Base-by-base conservation (phyloP, 2,888 invertebrate species). In the Carcina quercana region DNA sequence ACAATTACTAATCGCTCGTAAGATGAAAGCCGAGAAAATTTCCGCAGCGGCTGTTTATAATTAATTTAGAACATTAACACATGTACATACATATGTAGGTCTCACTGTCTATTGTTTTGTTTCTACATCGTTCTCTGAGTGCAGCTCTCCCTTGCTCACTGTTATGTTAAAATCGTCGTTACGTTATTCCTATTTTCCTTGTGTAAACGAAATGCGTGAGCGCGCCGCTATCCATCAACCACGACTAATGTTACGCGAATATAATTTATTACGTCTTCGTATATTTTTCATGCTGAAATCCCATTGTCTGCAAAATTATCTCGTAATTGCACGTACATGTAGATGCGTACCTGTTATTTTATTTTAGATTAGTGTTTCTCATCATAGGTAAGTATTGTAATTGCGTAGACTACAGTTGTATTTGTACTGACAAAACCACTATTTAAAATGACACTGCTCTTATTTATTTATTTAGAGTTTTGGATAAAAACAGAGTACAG, bases 61-160 rank as follows among this genome's bases (percentile, higher is more conserved):
- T 66, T 65, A 69, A 70, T 67, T 67, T 61, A 57, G 57, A 60
- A 57, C 55, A 60, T 61, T 60, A 62, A 55, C 55, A 53, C 42
- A 34, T 46, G 46, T 41, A 11, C 11, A 12, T 11, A 24, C 12
- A 24, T 24, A 34, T 50, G 46, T 49, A 48, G 52, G 45, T 50
- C 44, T 48, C 47, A 46, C 46, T 51, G 56, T 58, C 51, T 57
- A 56, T 53, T 48, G 58, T 63, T 60, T 52, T 59, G 55, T 50
- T 60, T 58, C 47, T 48, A 59, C 57, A 59, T 50, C 43, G 53
- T 45, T 39, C 44, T 45, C 36, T 43, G 35, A 39, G 35, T 37
- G 39, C 38, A 43, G 43, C 39, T 35, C 38, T n/a, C n/a, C n/a
- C n/a, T n/a, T n/a, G 21, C 47, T 42, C 42, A 37, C 40, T 61